Evolutionary conservation across 2,113 vertebrate genomes (phyloP).

Genomic region (Colistium nudipinnis): DNA sequence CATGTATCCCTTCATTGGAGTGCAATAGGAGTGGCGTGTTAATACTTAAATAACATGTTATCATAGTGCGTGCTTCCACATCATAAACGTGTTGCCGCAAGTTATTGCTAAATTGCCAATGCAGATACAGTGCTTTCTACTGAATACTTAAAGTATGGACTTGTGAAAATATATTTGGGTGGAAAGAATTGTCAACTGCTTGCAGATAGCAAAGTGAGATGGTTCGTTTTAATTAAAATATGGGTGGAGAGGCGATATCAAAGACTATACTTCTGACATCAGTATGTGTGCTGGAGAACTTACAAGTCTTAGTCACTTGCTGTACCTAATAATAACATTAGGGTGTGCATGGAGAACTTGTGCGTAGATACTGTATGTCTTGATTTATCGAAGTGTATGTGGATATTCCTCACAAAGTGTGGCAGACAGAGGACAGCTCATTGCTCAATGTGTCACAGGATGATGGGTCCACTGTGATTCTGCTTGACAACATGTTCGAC

Average conservation of each 20-base stretch:
- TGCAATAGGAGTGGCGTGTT: neutral
- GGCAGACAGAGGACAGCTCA: constrained; percentile 21
- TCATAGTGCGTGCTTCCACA: neutral
- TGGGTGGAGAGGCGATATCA: neutral
- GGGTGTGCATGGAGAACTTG: constrained; percentile 1
- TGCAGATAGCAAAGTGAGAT: neutral
- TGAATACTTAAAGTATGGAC: neutral
- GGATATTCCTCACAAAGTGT: constrained; percentile 16
- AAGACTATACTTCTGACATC: constrained; percentile 8
- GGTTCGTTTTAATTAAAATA: neutral
- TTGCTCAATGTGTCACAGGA: constrained; percentile 28
- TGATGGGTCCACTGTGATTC: constrained; percentile 35
- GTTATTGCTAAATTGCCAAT: neutral
- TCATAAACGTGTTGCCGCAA: no score
- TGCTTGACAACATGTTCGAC: constrained; percentile 40
- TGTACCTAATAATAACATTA: constrained; percentile 19
- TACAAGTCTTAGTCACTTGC: constrained; percentile 25
- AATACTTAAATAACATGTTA: neutral
- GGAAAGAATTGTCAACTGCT: neutral
- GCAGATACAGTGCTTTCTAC: neutral
- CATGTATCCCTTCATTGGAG: no score
- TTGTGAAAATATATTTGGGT: neutral
- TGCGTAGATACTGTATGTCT: neutral
- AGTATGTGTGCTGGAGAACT: neutral
- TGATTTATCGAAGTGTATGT: constrained; percentile 2